These are phyloP conservation scores for Leucoraja erinaceus DNA, from an alignment of 2,113 vertebrate species.

Conservation along the genomic window DNA sequence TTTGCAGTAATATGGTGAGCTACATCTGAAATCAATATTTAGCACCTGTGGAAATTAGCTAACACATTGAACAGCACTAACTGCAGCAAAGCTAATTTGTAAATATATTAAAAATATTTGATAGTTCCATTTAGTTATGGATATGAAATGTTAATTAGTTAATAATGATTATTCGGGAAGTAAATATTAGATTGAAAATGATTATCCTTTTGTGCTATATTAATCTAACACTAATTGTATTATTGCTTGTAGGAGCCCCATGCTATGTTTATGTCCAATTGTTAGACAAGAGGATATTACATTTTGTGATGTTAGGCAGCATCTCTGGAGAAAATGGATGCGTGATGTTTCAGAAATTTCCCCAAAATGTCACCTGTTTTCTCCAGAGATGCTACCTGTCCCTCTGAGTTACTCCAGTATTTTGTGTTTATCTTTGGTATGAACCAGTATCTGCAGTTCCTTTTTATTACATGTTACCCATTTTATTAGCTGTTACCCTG, in stretches of 20 bases:
- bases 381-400: too few species aligned
- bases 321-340: too few species aligned
- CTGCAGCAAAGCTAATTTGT: background rate
- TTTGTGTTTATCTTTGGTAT: too few species aligned
- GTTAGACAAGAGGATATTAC: background rate
- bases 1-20: background rate
- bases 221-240: background rate
- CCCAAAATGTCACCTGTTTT: too few species aligned
- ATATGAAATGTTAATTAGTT: background rate
- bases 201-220: background rate
- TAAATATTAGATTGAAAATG: background rate
- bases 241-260: background rate
- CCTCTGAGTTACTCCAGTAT: too few species aligned
- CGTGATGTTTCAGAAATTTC: too few species aligned
- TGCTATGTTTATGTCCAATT: background rate
- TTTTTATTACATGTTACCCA: too few species aligned
- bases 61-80: background rate
- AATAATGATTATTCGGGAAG: background rate
- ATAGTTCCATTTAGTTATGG: background rate
- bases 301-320: background rate
- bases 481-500: too few species aligned
- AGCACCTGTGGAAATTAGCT: background rate
- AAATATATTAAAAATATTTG: background rate
- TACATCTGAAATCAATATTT: background rate
- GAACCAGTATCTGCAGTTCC: too few species aligned